Evolutionary conservation across 2,888 invertebrate species (phyloP).

Genomic region (Drosophila sordidula): DNA sequence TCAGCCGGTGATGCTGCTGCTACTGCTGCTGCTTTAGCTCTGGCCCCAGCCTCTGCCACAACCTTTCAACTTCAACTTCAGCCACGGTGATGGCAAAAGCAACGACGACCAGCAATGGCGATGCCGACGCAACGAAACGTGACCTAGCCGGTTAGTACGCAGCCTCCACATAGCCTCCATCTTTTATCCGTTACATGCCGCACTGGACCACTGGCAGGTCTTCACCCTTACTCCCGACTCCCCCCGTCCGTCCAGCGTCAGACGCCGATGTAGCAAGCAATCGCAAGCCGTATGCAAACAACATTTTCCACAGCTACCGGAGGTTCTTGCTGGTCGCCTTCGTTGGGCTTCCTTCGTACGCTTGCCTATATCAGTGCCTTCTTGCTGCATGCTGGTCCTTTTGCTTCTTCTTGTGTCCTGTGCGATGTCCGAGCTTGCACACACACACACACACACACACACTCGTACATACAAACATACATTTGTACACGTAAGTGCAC

Average conservation of each 20-base stretch:
- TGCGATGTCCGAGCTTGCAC: conserved; percentile 44
- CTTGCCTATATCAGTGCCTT: conserved; percentile 62
- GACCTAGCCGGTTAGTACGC: conserved; percentile 76
- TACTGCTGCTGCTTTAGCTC: conserved; percentile 3
- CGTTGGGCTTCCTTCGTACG: conserved; percentile 74
- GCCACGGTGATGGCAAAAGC: conserved; percentile 40
- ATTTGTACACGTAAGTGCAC: conserved; percentile 11
- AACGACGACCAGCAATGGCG: conserved; percentile 39
- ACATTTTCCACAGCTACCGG: conserved; percentile 78
- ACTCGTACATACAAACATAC: not conserved
- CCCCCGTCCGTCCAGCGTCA: conserved; percentile 33
- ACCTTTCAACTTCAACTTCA: conserved; percentile 50
- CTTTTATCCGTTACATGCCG: conserved; percentile 66
- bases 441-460: conserved; percentile 9
- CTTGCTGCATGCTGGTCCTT: conserved; percentile 64
- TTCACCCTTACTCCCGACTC: conserved; percentile 10
- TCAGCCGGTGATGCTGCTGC: conserved; percentile 42
- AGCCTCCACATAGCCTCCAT: conserved; percentile 72
- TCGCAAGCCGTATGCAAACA: conserved; percentile 85
- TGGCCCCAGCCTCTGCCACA: conserved; percentile 18
- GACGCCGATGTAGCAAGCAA: conserved; percentile 70
- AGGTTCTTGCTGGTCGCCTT: conserved; percentile 75
- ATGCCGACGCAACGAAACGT: conserved; percentile 75
- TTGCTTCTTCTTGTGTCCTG: conserved; percentile 64
- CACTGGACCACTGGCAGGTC: conserved; percentile 60